Evolutionary conservation across 1,140 invertebrate species (phyloP), one percentile per base, ranked within the genome.

Genomic region (Teleogryllus occipitalis): DNA sequence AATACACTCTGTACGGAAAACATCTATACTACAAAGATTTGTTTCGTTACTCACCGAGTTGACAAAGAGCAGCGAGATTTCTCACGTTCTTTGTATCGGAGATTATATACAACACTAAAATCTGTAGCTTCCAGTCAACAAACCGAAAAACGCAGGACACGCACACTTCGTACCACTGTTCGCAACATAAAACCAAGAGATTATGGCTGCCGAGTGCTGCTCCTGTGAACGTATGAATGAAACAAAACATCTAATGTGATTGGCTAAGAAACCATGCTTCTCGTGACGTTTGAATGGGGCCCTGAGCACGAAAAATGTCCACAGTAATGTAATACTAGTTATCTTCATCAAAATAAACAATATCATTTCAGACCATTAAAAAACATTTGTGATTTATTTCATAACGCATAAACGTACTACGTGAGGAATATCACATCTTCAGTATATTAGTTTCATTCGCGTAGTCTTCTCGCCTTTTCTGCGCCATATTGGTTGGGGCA

Each of bases 171-270:
- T 48, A 79, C 65, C 47, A 79, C 74, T 49, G 15, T 79, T 22
- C 72, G 47, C 73, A 74, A 79, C 78, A 79, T 79, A 79, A 79
- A 79, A 48, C 46, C 48, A 7, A 54, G 49, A 77, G 79, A 80
- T 80, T 80, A 80, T 80, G 79, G 79, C 79, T 80, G 79, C 79
- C 76, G 22, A 77, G 39, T 46, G 79, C 79, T 80, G 79, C 75
- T 65, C 27, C 39, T 54, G 15, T 21, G 46, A 79, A 79, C 74
- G 46, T 54, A 80, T 80, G 79, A 80, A 80, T 80, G 79, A 80
- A 80, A 65, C 47, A 80, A 76, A 77, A 80, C 75, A 80, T 46
- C 47, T 39, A n/a, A 72, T 65, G 49, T 54, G 79, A 80, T 80
- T 80, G 79, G 79, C 54, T 77, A 49, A 46, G 10, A 49, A 8